phyloP scores from a whole-genome alignment of 2,888 invertebrate genomes.

The Iphiclides podalirius region DNA sequence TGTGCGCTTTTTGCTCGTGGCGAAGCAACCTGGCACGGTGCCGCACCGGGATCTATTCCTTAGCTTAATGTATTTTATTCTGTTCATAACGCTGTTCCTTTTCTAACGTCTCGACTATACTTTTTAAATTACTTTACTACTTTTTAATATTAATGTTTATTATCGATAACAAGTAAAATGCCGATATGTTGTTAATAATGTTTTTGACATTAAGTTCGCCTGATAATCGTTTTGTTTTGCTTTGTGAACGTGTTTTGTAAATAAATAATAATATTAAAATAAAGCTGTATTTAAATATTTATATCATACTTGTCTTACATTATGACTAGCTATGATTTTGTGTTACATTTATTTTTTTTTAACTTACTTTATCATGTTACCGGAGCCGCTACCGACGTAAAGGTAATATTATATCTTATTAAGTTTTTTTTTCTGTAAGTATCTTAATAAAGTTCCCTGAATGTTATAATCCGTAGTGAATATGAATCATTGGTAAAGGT shows the following conservation, averaged over 20 bases:
- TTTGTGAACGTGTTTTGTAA: slow-evolving; percentile 54
- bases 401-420: slow-evolving; percentile 56
- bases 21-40: slow-evolving; percentile 42
- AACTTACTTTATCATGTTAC: slow-evolving; percentile 54
- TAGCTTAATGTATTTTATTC: slow-evolving; percentile 73
- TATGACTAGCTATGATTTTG: slow-evolving; percentile 64
- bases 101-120: slow-evolving; percentile 54
- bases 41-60: slow-evolving; percentile 58
- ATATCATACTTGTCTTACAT: slow-evolving; percentile 36
- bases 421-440: too few relatives aligned
- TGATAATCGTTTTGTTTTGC: slow-evolving; percentile 51
- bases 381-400: slow-evolving; percentile 55
- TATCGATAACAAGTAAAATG: slow-evolving; percentile 36
- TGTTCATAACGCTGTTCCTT: slow-evolving; percentile 61
- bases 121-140: slow-evolving; percentile 37
- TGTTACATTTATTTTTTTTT: slow-evolving; percentile 57
- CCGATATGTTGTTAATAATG: slow-evolving; percentile 60
- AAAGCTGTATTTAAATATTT: slow-evolving; percentile 24
- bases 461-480: too few relatives aligned
- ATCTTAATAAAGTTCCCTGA: too few relatives aligned
- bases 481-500: too few relatives aligned
- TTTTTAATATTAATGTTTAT: slow-evolving; percentile 31
- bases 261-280: slow-evolving; percentile 41
- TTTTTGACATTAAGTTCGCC: slow-evolving; percentile 41
- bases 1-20: slow-evolving; percentile 49